Conservation (phyloP, 2,888 invertebrate genomes). For the Chymomyza procnemis region DNA sequence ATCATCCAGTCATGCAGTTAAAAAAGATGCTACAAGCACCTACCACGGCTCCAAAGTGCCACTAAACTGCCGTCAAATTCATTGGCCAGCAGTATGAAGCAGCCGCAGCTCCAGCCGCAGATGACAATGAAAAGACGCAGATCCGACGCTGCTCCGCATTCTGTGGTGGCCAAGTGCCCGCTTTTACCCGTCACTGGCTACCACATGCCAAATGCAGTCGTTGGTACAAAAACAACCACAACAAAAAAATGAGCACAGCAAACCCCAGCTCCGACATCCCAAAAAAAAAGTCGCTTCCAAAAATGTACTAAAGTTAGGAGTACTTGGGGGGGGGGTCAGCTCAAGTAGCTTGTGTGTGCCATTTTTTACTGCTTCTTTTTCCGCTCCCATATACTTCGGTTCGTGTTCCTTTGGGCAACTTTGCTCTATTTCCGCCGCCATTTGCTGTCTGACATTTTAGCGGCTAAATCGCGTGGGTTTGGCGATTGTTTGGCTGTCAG, state of each 20-base stretch:
- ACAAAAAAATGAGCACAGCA: constrained; percentile 45
- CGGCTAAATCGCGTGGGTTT: constrained; percentile 7
- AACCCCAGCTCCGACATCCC: not conserved
- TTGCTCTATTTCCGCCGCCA: constrained; percentile 68
- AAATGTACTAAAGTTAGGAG: not conserved
- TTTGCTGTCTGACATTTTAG: constrained; percentile 61
- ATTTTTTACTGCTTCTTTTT: constrained; percentile 41
- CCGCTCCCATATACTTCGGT: not conserved
- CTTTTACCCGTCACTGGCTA: constrained; percentile 63
- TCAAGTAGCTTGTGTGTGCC: constrained; percentile 70
- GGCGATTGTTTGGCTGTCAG: constrained; percentile 43
- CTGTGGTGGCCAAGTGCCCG: constrained; percentile 65
- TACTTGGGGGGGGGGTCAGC: constrained; percentile 36
- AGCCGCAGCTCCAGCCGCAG: not conserved
- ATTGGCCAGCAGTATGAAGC: constrained; percentile 61
- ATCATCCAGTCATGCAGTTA: constrained; percentile 49
- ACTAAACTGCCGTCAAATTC: constrained; percentile 76
- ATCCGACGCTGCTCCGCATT: constrained; percentile 15
- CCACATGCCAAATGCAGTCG: constrained; percentile 46
- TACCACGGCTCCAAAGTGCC: constrained; percentile 26
- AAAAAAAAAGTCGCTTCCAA: not conserved
- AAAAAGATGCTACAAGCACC: constrained; percentile 52
- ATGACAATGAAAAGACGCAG: constrained; percentile 51
- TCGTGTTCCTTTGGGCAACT: constrained; percentile 43
- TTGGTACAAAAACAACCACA: constrained; percentile 6